phyloP scores from a whole-genome alignment of 2,888 invertebrate genomes.

The Phaonia tiefii region DNA sequence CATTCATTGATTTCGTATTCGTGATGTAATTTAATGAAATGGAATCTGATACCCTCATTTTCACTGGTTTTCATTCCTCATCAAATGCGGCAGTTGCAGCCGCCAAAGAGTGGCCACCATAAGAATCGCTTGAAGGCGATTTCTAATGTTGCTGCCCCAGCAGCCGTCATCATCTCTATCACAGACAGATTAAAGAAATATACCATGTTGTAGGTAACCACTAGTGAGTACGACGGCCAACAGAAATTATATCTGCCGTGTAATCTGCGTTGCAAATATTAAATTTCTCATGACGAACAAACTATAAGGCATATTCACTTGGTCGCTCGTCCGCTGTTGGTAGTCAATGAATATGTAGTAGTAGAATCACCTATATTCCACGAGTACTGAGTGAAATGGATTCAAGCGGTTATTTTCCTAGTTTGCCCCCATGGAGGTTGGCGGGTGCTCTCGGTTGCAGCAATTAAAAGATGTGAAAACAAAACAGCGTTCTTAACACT shows the following conservation, averaged over 20 bases:
- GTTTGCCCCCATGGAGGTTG: too few relatives aligned
- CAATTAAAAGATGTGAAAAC: too few relatives aligned
- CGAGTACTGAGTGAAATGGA: too few relatives aligned
- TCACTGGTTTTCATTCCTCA: constrained; percentile 69
- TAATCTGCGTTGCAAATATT: constrained; percentile 78
- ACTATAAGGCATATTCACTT: constrained; percentile 47
- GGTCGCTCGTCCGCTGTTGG: background rate
- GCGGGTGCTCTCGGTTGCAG: too few relatives aligned
- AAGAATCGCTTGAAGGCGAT: background rate
- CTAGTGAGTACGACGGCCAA: constrained; percentile 40
- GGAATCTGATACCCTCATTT: constrained; percentile 78
- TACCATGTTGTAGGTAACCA: constrained; percentile 42
- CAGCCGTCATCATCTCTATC: background rate
- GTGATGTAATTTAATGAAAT: constrained; percentile 81
- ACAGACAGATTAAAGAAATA: constrained; percentile 28
- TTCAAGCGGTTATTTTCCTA: too few relatives aligned
- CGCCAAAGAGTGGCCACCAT: constrained; percentile 56
- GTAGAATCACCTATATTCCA: too few relatives aligned
- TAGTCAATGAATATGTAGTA: too few relatives aligned
- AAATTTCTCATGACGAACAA: constrained; percentile 80
- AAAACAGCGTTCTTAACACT: too few relatives aligned
- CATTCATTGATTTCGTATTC: constrained; percentile 76
- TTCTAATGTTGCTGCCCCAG: too few relatives aligned
- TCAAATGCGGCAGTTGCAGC: background rate
- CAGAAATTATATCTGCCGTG: constrained; percentile 67